phyloP scores from a whole-genome alignment of 2,797 vertebrate species.

The Glyptemys insculpta region DNA sequence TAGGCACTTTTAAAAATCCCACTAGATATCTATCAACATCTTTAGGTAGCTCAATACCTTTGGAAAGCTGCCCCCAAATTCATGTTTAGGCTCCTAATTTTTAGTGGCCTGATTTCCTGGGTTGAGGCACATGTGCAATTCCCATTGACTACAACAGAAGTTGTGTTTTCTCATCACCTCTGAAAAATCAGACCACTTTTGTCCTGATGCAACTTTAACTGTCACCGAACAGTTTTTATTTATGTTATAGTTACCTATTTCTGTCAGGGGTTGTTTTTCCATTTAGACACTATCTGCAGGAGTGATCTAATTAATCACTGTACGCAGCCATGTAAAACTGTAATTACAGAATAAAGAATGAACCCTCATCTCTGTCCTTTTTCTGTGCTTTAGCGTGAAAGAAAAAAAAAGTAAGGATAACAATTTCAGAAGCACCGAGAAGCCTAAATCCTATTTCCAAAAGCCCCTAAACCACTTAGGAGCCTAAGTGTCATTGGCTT shows the following conservation, averaged over 20 bases:
- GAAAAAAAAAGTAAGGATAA: neutral
- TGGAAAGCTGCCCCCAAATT: neutral
- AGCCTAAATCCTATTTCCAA: neutral
- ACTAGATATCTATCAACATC: neutral
- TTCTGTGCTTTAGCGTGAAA: neutral
- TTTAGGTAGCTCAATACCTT: neutral
- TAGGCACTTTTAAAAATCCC: neutral
- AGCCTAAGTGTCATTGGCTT: neutral
- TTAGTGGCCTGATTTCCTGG: neutral
- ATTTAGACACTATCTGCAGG: neutral
- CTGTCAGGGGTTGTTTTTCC: neutral
- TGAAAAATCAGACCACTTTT: neutral
- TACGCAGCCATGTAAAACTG: neutral
- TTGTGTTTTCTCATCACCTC: neutral
- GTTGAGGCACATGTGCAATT: neutral
- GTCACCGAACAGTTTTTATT: neutral
- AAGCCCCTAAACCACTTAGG: neutral
- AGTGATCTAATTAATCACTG: neutral
- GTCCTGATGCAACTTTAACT: neutral
- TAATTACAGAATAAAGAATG: neutral
- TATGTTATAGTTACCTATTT: neutral
- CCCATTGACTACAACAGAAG: neutral
- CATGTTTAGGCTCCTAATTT: neutral
- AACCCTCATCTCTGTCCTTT: neutral
- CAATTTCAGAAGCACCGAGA: fast-evolving